Conservation (phyloP, 1,140 invertebrate genomes). For the Triops cancriformis region DNA sequence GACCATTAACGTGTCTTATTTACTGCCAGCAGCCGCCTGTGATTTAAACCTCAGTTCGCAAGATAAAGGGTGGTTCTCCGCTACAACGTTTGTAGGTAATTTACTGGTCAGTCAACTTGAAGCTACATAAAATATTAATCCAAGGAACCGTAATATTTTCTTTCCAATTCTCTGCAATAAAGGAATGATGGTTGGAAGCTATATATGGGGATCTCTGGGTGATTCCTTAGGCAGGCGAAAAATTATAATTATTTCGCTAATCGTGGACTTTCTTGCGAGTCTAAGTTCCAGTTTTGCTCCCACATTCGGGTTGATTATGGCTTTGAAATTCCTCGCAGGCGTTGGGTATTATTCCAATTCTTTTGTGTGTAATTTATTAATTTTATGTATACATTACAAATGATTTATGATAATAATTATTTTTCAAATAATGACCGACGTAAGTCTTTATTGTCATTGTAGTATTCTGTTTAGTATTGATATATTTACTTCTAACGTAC, state of each 20-base stretch:
- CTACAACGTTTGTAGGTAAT: slow-evolving; percentile 41
- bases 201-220: slow-evolving; percentile 81
- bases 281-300: slow-evolving; percentile 78
- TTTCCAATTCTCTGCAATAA: too few relatives aligned
- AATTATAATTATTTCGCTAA: slow-evolving; percentile 75
- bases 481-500: too few relatives aligned
- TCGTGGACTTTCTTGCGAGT: slow-evolving; percentile 80
- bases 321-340: slow-evolving; percentile 80
- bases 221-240: slow-evolving; percentile 75
- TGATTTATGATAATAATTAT: too few relatives aligned
- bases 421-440: too few relatives aligned
- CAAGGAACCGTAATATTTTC: too few relatives aligned
- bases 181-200: slow-evolving; percentile 91
- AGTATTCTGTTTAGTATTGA: too few relatives aligned
- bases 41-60: slow-evolving; percentile 78
- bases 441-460: too few relatives aligned
- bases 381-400: too few relatives aligned
- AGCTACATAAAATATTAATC: neutral
- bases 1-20: slow-evolving; percentile 88
- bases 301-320: slow-evolving; percentile 73
- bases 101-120: too few relatives aligned
- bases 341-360: slow-evolving; percentile 58
- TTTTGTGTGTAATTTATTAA: too few relatives aligned
- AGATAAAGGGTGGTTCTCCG: slow-evolving; percentile 77
- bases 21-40: slow-evolving; percentile 83